These are phyloP conservation scores for Seriola quinqueradiata DNA, from an alignment of 2,113 vertebrate species.

Conservation along the genomic window DNA sequence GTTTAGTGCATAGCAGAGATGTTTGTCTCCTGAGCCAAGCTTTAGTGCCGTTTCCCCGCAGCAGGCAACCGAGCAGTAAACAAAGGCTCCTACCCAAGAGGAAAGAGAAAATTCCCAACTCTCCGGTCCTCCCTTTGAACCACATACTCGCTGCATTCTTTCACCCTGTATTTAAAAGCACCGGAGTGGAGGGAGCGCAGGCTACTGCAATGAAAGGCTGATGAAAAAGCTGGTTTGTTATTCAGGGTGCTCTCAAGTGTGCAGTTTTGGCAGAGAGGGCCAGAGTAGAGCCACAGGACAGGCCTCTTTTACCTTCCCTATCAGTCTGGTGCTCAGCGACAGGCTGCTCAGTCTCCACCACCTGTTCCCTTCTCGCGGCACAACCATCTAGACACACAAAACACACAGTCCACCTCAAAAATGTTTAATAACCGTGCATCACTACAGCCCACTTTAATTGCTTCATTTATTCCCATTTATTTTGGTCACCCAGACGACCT, in stretches of 20 bases:
- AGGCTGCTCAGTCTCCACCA: constrained; percentile 44
- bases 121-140: constrained; percentile 52
- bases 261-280: constrained; percentile 50
- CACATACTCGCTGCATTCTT: constrained; percentile 50
- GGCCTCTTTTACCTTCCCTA: constrained; percentile 59
- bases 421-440: constrained; percentile 59
- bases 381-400: constrained; percentile 65
- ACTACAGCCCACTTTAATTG: constrained; percentile 54
- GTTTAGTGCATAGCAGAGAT: constrained; percentile 73
- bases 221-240: constrained; percentile 53
- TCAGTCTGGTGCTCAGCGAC: constrained; percentile 45
- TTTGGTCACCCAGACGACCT: constrained; percentile 56
- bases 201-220: constrained; percentile 49
- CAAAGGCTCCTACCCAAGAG: constrained; percentile 61
- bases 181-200: constrained; percentile 52
- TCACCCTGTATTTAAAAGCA: constrained; percentile 42
- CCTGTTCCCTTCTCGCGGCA: constrained; percentile 61
- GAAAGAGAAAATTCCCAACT: constrained; percentile 46
- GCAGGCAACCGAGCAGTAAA: constrained; percentile 62
- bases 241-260: constrained; percentile 64
- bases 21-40: constrained; percentile 67
- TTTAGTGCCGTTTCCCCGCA: constrained; percentile 63
- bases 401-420: constrained; percentile 55
- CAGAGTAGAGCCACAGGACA: constrained; percentile 27
- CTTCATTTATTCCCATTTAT: constrained; percentile 77